Evolutionary conservation across 1,140 invertebrate species (phyloP).

Genomic region (Bombus pascuorum): DNA sequence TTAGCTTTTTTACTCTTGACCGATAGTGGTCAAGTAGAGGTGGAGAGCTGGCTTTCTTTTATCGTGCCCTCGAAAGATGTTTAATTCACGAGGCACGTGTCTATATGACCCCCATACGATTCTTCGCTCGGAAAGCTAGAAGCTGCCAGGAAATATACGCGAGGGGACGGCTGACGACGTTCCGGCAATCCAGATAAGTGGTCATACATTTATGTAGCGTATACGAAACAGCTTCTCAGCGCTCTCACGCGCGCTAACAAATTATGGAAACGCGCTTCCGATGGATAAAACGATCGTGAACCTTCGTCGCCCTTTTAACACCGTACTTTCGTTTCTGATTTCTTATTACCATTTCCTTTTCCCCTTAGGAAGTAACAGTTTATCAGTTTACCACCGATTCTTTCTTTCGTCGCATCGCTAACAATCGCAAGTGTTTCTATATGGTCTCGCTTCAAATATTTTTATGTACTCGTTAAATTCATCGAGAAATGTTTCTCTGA

Average conservation of each 20-base stretch:
- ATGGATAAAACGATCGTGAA: conserved; percentile 2
- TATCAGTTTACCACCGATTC: neutral
- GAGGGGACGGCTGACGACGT: conserved; percentile 36
- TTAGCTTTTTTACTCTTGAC: conserved; percentile 67
- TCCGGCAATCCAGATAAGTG: conserved; percentile 81
- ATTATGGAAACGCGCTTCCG: conserved; percentile 52
- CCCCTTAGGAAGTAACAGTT: neutral
- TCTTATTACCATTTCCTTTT: too few relatives aligned
- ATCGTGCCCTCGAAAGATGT: conserved; percentile 67
- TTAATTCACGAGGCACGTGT: conserved; percentile 79
- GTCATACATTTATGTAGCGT: conserved; percentile 82
- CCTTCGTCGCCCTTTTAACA: neutral
- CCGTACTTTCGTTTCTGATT: neutral
- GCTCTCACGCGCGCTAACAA: conserved; percentile 48
- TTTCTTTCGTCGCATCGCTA: too few relatives aligned
- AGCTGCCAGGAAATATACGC: conserved; percentile 72
- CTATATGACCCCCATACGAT: conserved; percentile 16
- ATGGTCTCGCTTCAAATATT: too few relatives aligned
- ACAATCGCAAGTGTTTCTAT: too few relatives aligned
- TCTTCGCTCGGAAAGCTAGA: conserved; percentile 29
- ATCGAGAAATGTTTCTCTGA: too few relatives aligned
- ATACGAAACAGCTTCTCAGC: conserved; percentile 43
- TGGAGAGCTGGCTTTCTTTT: conserved; percentile 21
- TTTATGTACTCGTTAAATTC: too few relatives aligned
- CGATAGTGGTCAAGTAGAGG: too few relatives aligned